Base-by-base conservation (phyloP, 1,140 invertebrate species). In the Geopemphigus sp. region DNA sequence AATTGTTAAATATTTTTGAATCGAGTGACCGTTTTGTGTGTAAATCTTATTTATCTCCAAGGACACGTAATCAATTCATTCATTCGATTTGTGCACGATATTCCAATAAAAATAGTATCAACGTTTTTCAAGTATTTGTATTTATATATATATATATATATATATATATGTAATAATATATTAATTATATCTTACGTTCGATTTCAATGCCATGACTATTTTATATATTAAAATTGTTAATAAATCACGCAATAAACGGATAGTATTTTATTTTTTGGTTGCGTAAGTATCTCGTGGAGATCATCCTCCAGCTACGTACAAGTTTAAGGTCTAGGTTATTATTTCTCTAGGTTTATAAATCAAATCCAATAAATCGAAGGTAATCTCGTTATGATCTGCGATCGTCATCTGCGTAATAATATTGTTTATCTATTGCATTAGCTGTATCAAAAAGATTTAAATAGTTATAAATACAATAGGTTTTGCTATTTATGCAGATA, bases 301-400 rank as follows among this genome's bases (percentile, higher is more conserved):
- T 59, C 56, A 76, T 78, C 74, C 22, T 39, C 29, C 56, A 45
- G 64, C 32, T 22, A 15, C 22, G 26, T 17, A 53, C 74, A 59
- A 78, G 74, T 78, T 78, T 78, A 78, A 78, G 74, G 74, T 78
- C 74, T 78, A 78, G 74, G 74, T 63, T 47, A 72, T 53, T n/a
- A 54, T 68, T 70, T 53, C 68, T 70, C 68, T 47, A 70, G 47
- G 15, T 29, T 29, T 26, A 26, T 26, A 10, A 66, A 39, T 26
- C 47, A 8, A 50, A 53, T 53, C 47, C 24, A 19, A 29, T 70
- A 53, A 17, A 70, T n/a, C 10, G 68, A 70, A 70, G 68, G 68
- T 50, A 29, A 70, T 70, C 45, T 26, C 22, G 68, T 70, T 29
- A 12, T 2, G 15, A 70, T 53, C 24, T 39, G 32, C 11, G 29